Evolutionary conservation across 2,888 invertebrate genomes (phyloP).

Genomic region (Tanytarsus gracilentus): DNA sequence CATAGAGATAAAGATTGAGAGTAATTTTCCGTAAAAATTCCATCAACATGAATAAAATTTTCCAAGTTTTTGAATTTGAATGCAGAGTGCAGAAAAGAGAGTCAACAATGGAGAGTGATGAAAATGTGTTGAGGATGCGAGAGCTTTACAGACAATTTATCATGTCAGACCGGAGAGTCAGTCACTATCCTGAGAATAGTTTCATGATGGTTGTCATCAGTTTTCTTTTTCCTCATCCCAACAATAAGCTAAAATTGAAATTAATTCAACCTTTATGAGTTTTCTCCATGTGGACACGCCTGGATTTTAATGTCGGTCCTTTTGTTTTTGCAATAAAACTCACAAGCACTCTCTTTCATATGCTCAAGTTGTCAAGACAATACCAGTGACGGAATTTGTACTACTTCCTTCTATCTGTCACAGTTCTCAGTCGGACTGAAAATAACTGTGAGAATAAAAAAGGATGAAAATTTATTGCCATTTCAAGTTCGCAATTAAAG

Average conservation of each 20-base stretch:
- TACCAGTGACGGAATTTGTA: constrained; percentile 3
- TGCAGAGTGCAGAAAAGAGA: background rate
- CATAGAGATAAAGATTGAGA: background rate
- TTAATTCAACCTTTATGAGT: constrained; percentile 27
- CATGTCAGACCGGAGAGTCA: constrained; percentile 16
- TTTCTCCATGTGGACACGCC: constrained; percentile 26
- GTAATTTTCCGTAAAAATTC: background rate
- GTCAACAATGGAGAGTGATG: constrained; percentile 4
- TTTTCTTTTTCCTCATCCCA: background rate
- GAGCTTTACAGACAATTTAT: constrained; percentile 23
- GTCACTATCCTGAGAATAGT: background rate
- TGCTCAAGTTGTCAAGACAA: constrained; percentile 6
- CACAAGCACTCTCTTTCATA: constrained; percentile 10
- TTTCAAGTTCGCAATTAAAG: constrained; percentile 23
- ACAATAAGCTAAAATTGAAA: constrained; percentile 21
- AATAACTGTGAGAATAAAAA: background rate
- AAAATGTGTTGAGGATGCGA: background rate
- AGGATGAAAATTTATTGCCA: constrained; percentile 23
- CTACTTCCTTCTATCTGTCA: background rate
- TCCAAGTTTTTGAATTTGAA: background rate
- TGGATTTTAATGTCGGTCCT: background rate
- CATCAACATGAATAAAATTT: too few relatives aligned
- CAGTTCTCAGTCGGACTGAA: background rate
- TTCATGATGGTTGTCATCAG: background rate
- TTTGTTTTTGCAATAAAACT: constrained; percentile 14